These are phyloP conservation scores for Peribatodes rhomboidaria DNA, from an alignment of 2,888 invertebrate genomes.

Conservation along the genomic window DNA sequence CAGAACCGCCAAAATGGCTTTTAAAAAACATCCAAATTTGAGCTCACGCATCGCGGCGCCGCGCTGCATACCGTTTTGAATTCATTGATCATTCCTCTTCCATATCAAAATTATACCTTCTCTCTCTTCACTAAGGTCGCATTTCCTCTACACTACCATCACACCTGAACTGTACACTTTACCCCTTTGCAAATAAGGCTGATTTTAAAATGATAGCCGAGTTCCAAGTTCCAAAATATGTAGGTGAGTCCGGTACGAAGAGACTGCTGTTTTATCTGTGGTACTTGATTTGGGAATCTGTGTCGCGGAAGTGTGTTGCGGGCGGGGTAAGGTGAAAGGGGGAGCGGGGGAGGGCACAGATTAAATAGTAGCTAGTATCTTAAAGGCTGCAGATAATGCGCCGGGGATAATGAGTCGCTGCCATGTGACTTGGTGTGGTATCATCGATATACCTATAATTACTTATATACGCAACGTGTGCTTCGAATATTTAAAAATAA, in stretches of 20 bases:
- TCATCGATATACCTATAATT: too few relatives aligned
- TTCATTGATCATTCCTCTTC: slow-evolving; percentile 63
- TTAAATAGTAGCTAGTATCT: slow-evolving; percentile 1
- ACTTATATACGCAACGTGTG: too few relatives aligned
- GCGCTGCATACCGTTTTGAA: slow-evolving; percentile 74
- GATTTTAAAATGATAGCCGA: slow-evolving; percentile 45
- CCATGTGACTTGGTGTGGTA: background rate
- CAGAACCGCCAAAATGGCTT: slow-evolving; percentile 47
- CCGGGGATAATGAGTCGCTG: slow-evolving; percentile 36
- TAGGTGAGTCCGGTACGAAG: slow-evolving; percentile 72
- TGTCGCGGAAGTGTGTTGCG: slow-evolving; percentile 72
- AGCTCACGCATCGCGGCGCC: slow-evolving; percentile 56
- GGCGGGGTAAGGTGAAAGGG: slow-evolving; percentile 47
- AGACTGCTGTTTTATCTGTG: slow-evolving; percentile 3
- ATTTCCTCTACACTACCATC: slow-evolving; percentile 18
- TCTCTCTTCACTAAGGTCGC: slow-evolving; percentile 45
- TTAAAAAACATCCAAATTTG: slow-evolving; percentile 69
- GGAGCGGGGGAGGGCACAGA: slow-evolving; percentile 48
- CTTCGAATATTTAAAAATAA: too few relatives aligned
- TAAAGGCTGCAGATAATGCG: slow-evolving; percentile 63
- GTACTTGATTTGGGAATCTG: slow-evolving; percentile 75
- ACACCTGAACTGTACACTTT: slow-evolving; percentile 42
- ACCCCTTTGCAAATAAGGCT: slow-evolving; percentile 50
- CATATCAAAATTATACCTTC: slow-evolving; percentile 60
- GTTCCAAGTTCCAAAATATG: slow-evolving; percentile 65